Base-by-base conservation (phyloP, 2,797 vertebrate species). In the Anas bahamensis region DNA sequence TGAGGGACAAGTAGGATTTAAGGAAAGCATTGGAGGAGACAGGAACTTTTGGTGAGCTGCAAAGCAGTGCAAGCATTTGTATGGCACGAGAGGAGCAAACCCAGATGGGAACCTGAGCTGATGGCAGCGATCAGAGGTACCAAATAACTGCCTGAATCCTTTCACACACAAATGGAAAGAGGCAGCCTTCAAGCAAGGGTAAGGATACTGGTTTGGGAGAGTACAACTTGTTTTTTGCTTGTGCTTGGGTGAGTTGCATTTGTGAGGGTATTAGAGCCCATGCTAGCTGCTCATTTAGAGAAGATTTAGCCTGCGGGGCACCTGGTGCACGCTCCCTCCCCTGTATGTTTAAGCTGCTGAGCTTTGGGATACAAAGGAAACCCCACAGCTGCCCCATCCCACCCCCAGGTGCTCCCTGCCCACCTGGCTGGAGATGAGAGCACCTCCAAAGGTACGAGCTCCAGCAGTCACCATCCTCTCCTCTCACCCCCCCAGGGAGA, bases 111-210 rank as follows among this genome's bases (percentile, higher is more conserved):
- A 37, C n/a, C 41, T 42, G 80, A 77, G 81, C 77, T 90, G 86
- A 68, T 68, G 37, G 71, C 29, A 73, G 37, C 26, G 48, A 73
- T 14, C 28, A 18, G 3, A 1, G 31, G 56, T 65, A 24, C 10
- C 19, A 65, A 53, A 24, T n/a, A 35, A 65, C 8, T 72, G 17
- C 50, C 21, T 0, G 0, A 35, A 68, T 57, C 48, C 39, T 28
- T 80, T 82, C 39, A 10, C 4, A 10, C 6, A 4, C 15, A 12
- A 33, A 28, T 42, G 22, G 29, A n/a, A 88, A 89, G 17, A 26
- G 46, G 12, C n/a, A 69, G 28, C 23, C 60, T 60, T 77, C 46
- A 68, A 29, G 21, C 69, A 42, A 75, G 86, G 69, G 72, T 94
- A 72, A 78, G 78, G 48, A 53, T 66, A 13, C 35, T 18, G 35